Base-by-base conservation (phyloP, 2,888 invertebrate species). In the Epistrophe grossulariae region DNA sequence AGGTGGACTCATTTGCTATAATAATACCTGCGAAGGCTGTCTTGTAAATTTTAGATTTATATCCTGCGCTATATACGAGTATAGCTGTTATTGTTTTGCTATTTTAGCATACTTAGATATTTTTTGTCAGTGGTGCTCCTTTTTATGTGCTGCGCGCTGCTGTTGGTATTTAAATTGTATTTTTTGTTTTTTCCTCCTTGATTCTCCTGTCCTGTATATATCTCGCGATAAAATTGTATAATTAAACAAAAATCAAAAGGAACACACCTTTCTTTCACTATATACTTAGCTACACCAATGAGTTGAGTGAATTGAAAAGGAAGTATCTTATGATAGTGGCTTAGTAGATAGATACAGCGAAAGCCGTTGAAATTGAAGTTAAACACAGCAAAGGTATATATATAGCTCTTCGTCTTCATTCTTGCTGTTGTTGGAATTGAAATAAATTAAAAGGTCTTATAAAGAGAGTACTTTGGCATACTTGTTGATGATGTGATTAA, bases 41-140 rank as follows among this genome's bases (percentile, higher is more conserved):
- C 87, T 87, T 83, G 87, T 87, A 83, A 83, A 87, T 79, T 83
- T 83, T 64, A 87, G 83, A 87, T 87, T 87, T 87, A 87, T 87
- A 79, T 83, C 83, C 87, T 87, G 79, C 71, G 79, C 71, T 68
- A 59, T 68, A 59, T 45, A 71, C 52, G 17, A n/a, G n/a, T 13
- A 8, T 31, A 35, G n/a, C 35, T 35, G n/a, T 19, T 10, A 17
- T 35, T 59, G 11, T 60, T 60, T 17, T 13, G 8, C 17, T 38
- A 0, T 10, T 40, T 66, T 59, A 45, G 57, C 8, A 28, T 28
- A 19, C 24, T 24, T 28, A 38, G 35, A 19, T 57, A 31, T 57
- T 57, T n/a, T 57, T 55, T 55, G 55, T 55, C 28, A 28, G 28
- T 55, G 24, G 28, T 55, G 28, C 15, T 55, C 15, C 17, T 71